Evolutionary conservation across 2,113 vertebrate species (phyloP).

Genomic region (Ptilorrhoa leucosticta): DNA sequence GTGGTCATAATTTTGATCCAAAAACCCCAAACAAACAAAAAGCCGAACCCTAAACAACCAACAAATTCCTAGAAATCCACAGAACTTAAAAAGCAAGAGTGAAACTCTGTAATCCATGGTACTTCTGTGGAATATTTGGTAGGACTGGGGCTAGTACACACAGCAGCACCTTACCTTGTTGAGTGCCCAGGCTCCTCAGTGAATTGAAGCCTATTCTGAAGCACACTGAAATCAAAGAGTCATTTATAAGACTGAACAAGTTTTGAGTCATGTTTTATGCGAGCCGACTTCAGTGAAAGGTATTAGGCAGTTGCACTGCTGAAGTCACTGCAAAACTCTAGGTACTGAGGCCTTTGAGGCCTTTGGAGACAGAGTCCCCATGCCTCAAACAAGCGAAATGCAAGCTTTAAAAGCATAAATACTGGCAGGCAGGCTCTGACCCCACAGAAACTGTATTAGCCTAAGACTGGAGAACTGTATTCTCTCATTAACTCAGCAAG

Average conservation of each 20-base stretch:
- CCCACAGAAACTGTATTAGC: not conserved
- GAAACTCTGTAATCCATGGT: not conserved
- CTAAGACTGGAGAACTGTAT: not conserved
- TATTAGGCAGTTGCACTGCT: not conserved
- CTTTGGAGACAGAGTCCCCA: not conserved
- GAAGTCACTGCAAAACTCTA: not conserved
- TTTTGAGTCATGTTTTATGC: not conserved
- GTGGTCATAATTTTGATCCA: not conserved
- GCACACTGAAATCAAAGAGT: not conserved
- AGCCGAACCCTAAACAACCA: fast-evolving
- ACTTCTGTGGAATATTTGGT: not conserved
- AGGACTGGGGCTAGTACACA: not conserved
- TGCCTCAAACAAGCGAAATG: not conserved
- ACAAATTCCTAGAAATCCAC: not conserved
- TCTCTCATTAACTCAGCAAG: not conserved
- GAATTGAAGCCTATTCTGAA: not conserved
- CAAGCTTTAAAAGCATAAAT: not conserved
- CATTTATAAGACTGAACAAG: not conserved
- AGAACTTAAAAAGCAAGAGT: not conserved
- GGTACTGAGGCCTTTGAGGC: not conserved
- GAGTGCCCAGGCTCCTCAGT: not conserved
- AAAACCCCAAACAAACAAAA: not conserved
- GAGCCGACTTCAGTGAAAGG: not conserved
- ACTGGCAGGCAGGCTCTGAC: not conserved
- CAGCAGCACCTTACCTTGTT: not conserved